phyloP scores from a whole-genome alignment of 1,140 invertebrate genomes.

The Trichonephila clavata region DNA sequence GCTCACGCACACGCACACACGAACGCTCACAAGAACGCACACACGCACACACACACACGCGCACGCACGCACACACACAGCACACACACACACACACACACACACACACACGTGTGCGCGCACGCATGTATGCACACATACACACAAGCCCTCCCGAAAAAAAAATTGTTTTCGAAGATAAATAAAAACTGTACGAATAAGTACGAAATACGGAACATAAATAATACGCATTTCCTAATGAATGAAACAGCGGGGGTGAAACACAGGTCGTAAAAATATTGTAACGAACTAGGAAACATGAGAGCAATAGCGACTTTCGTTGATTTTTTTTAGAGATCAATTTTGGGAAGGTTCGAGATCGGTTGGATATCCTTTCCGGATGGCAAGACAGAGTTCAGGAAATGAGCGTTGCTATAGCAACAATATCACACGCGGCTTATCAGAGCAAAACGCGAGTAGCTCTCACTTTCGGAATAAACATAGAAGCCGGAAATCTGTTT shows the following conservation, averaged over 20 bases:
- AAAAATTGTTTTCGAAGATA: too few relatives aligned
- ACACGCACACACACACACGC: too few relatives aligned
- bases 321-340: conserved; percentile 56
- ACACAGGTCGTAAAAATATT: conserved; percentile 55
- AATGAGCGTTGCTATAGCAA: conserved; percentile 71
- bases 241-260: background rate
- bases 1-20: too few relatives aligned
- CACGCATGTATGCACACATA: too few relatives aligned
- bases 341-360: conserved; percentile 63
- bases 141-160: too few relatives aligned
- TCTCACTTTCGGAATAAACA: conserved; percentile 33
- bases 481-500: conserved; percentile 23
- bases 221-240: background rate
- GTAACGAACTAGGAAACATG: conserved; percentile 36
- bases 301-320: conserved; percentile 44
- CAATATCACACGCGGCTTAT: conserved; percentile 70
- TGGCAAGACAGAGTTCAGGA: conserved; percentile 68
- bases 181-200: background rate
- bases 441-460: conserved; percentile 33
- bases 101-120: too few relatives aligned
- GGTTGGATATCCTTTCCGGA: conserved; percentile 72
- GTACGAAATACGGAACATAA: background rate
- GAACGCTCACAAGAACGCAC: too few relatives aligned
- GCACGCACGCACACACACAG: too few relatives aligned
- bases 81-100: too few relatives aligned